phyloP scores from a whole-genome alignment of 1,140 invertebrate species.

The Zophobas atratus region DNA sequence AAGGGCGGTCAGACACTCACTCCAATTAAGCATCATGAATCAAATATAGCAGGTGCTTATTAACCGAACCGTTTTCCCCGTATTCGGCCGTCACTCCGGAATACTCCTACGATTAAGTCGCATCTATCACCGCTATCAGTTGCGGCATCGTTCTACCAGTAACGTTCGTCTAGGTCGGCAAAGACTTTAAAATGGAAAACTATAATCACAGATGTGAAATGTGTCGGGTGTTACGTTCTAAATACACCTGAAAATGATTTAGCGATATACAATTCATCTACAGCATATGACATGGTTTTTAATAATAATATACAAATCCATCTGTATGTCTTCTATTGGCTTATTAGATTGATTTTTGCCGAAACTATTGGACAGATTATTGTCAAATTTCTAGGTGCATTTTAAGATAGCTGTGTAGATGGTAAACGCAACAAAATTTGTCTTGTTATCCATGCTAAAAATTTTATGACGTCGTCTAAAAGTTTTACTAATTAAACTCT shows the following conservation, averaged over 20 bases:
- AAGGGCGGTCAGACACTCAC: constrained; percentile 37
- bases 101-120: constrained; percentile 42
- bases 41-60: constrained; percentile 52
- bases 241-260: background rate
- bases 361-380: too few species aligned
- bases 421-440: too few species aligned
- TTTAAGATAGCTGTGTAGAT: too few species aligned
- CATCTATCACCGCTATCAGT: constrained; percentile 50
- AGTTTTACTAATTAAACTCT: too few species aligned
- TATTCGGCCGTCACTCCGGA: constrained; percentile 48
- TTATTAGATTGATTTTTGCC: too few species aligned
- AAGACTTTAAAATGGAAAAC: constrained; percentile 4
- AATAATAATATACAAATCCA: too few species aligned
- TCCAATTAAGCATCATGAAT: constrained; percentile 37
- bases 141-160: constrained; percentile 45
- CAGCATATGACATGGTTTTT: too few species aligned
- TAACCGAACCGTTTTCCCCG: constrained; percentile 45
- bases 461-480: too few species aligned
- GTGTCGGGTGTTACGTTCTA: background rate
- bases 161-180: constrained; percentile 11
- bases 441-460: too few species aligned
- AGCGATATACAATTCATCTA: too few species aligned
- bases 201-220: constrained; percentile 19
- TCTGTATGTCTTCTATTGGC: too few species aligned
- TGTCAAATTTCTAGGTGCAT: too few species aligned